phyloP scores from a whole-genome alignment of 1,140 invertebrate genomes.

The Agrilus planipennis region DNA sequence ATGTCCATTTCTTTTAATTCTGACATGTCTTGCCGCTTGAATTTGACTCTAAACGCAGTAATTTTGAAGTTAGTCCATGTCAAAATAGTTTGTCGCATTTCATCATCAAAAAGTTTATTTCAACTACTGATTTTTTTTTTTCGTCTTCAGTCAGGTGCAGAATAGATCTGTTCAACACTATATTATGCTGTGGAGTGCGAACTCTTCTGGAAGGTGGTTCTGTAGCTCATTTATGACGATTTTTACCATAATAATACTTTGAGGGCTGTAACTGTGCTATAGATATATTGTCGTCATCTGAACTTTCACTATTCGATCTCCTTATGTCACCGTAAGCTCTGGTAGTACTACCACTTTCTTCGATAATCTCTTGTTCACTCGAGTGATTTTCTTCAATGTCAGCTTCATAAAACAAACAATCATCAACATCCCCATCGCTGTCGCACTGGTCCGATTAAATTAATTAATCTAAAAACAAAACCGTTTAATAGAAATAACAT shows the following conservation, averaged over 20 bases:
- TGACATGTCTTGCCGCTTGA: background rate
- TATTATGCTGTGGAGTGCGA: background rate
- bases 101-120: background rate
- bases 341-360: too few relatives aligned
- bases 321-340: too few relatives aligned
- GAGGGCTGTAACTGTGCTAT: too few relatives aligned
- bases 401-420: too few relatives aligned
- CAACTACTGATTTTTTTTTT: background rate
- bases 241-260: conserved; percentile 3
- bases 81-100: background rate
- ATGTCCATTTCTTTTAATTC: background rate
- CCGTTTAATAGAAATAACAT: too few relatives aligned
- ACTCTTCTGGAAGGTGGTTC: background rate
- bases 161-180: background rate
- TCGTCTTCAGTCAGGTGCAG: background rate
- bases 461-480: too few relatives aligned
- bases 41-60: background rate
- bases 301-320: too few relatives aligned
- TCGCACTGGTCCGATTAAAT: too few relatives aligned
- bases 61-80: background rate
- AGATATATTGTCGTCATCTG: too few relatives aligned
- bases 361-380: too few relatives aligned
- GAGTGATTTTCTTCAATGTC: too few relatives aligned
- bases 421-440: too few relatives aligned
- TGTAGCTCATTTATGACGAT: background rate